Evolutionary conservation across 2,888 invertebrate species (phyloP), one percentile per base, ranked within the genome.

Genomic region (Hofmannophila pseudospretella): DNA sequence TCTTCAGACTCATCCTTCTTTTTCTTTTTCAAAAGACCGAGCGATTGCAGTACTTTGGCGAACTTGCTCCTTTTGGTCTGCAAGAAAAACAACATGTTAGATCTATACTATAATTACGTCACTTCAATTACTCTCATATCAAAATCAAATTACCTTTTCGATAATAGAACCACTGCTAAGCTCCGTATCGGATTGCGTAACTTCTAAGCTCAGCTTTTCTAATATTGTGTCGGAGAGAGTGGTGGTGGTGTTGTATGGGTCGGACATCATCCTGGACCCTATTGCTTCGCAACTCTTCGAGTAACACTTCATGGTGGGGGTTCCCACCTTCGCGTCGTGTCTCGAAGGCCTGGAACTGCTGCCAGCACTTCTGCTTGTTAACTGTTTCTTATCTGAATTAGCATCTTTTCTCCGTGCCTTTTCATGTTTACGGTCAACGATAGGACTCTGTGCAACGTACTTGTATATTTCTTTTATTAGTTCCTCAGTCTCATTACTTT

Each of bases 221-320:
- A 81, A 45, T 10, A 74, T 26, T 1, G 82, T 77, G 38, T 82
- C 82, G 0, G 85, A 82, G 38, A 67, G 80, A 40, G 70, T 75
- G 7, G 62, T 52, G 39, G 66, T 68, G 1, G 74, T 63, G 33
- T 62, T 61, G 39, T 59, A 57, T 1, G 51, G 47, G 3, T 74
- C 71, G 0, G 67, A 51, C 19, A 46, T 39, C 28, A 58, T 44
- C 43, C 58, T 64, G 1, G 75, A 67, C 1, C 71, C 64, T 37
- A 85, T 69, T 1, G 81, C 84, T 53, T 84, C 84, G 48, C 84
- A 84, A 45, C 84, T 85, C 46, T 76, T 82, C 3, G 85, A 85
- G 37, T 67, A 66, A 47, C 69, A 74, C 40, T 65, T 74, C 27
- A 73, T 47, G 31, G 59, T 64, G 3, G 63, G 55, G n/a, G 81